phyloP scores from a whole-genome alignment of 1,140 invertebrate species.

The Rhagoletis pomonella region DNA sequence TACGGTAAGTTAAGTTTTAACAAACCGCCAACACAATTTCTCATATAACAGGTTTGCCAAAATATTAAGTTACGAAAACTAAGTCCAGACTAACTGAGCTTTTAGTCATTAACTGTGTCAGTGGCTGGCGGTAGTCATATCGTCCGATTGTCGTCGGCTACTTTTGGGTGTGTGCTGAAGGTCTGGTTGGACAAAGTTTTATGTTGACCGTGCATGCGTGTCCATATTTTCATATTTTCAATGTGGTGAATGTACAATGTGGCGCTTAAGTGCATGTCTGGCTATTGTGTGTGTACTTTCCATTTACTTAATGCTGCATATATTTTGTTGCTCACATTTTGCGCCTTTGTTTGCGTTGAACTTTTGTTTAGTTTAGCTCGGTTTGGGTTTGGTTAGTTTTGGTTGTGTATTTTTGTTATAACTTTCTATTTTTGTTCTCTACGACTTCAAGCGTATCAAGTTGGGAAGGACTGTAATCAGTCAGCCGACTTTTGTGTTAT shows the following conservation, averaged over 20 bases:
- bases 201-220: conserved; percentile 13
- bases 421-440: neutral
- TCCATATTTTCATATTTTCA: neutral
- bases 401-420: neutral
- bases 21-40: no score
- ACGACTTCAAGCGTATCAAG: neutral
- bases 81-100: no score
- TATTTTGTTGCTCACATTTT: conserved; percentile 14
- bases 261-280: no score
- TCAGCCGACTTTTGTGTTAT: neutral
- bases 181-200: neutral
- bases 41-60: no score
- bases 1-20: no score
- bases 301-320: conserved; percentile 5
- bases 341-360: conserved; percentile 27
- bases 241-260: neutral
- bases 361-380: conserved; percentile 37
- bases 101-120: neutral
- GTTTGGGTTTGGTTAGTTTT: conserved; percentile 38
- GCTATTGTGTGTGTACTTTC: neutral
- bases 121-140: neutral
- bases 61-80: no score
- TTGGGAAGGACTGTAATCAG: neutral
- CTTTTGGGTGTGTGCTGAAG: neutral
- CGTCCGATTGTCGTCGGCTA: neutral